Conservation (phyloP, 2,888 invertebrate genomes). For the Catocala fraxini region DNA sequence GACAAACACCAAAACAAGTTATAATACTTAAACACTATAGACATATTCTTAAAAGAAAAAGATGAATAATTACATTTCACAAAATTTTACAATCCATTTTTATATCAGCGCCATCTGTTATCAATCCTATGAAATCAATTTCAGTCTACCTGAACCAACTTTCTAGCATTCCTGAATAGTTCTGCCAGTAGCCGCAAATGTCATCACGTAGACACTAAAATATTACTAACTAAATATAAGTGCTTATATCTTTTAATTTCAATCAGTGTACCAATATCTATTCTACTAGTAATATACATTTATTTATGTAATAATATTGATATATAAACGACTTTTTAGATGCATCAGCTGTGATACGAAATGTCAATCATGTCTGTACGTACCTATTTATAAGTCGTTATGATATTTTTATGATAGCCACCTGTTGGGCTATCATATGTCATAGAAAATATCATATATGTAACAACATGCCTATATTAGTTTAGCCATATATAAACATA, state of each 20-base stretch:
- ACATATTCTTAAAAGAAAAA: too few species aligned
- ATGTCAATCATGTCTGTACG: not conserved
- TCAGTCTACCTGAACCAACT: slow-evolving; percentile 34
- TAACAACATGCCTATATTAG: too few species aligned
- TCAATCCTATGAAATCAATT: slow-evolving; percentile 20
- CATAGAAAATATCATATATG: slow-evolving; percentile 28
- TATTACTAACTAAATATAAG: not conserved
- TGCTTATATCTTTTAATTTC: too few species aligned
- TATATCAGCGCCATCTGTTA: slow-evolving; percentile 42
- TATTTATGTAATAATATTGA: too few species aligned
- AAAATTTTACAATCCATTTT: not conserved
- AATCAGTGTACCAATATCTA: too few species aligned
- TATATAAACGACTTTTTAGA: too few species aligned
- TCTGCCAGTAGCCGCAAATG: slow-evolving; percentile 1
- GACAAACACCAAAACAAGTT: too few species aligned
- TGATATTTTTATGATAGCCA: slow-evolving; percentile 46
- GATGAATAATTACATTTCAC: too few species aligned
- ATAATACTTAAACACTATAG: too few species aligned
- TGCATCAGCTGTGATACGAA: too few species aligned
- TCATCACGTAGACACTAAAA: not conserved
- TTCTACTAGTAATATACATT: too few species aligned
- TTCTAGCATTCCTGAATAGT: slow-evolving; percentile 13
- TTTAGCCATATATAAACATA: not conserved
- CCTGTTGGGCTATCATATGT: slow-evolving; percentile 63
- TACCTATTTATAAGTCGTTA: slow-evolving; percentile 26